These are phyloP conservation scores for Cotesia glomerata DNA, from an alignment of 1,140 invertebrate species.

Conservation along the genomic window DNA sequence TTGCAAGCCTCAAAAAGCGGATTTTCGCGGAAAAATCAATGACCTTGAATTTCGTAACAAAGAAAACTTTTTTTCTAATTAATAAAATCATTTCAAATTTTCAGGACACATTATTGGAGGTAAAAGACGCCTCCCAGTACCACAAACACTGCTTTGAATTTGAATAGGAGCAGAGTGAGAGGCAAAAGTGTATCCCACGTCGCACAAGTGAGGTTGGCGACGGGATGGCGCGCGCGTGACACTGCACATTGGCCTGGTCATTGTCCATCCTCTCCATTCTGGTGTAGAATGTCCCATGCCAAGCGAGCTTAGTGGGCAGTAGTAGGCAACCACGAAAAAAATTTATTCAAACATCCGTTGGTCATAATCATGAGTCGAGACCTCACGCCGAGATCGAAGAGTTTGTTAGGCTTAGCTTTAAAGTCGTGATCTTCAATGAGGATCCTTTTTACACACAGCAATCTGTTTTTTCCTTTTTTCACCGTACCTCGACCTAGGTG, in stretches of 20 bases:
- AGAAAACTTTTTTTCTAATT: no score
- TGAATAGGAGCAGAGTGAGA: no score
- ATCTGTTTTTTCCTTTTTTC: background rate
- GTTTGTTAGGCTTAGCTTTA: slow-evolving; percentile 43
- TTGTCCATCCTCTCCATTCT: slow-evolving; percentile 39
- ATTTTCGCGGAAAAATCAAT: no score
- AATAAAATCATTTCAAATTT: no score
- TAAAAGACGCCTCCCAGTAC: no score
- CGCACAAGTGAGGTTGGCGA: slow-evolving; percentile 42
- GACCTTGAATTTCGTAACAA: no score
- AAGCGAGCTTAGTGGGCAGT: slow-evolving; percentile 37
- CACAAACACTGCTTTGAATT: no score
- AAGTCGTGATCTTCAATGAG: slow-evolving; percentile 43
- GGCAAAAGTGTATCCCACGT: slow-evolving; percentile 23
- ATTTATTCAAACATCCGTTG: no score
- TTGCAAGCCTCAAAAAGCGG: no score
- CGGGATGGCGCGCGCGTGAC: slow-evolving; percentile 51
- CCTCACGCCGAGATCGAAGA: slow-evolving; percentile 48
- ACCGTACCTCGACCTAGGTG: background rate
- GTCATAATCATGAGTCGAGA: slow-evolving; percentile 22
- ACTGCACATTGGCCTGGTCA: slow-evolving; percentile 46
- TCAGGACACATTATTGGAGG: no score
- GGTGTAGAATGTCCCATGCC: slow-evolving; percentile 41
- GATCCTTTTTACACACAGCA: background rate
- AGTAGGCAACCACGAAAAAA: no score